Conservation (phyloP, 1,140 invertebrate species). For the Drosophila guanche region DNA sequence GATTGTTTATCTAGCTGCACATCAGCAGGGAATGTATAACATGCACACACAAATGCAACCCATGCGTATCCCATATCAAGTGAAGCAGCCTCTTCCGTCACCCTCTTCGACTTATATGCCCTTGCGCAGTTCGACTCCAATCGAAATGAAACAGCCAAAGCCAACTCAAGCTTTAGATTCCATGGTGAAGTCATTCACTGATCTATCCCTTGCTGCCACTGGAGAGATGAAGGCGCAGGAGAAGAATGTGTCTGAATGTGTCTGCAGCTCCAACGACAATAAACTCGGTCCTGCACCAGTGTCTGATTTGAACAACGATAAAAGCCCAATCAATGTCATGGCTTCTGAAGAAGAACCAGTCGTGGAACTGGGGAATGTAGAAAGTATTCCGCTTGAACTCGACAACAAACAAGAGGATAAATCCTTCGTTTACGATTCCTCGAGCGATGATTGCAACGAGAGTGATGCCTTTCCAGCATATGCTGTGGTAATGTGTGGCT, state of each 20-base stretch:
- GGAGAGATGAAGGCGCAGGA: background rate
- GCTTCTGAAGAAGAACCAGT: background rate
- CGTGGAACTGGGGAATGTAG: background rate
- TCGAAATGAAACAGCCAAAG: background rate
- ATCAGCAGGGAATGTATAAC: too few relatives aligned
- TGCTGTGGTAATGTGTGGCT: conserved; percentile 17
- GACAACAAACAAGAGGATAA: background rate
- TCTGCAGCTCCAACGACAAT: background rate
- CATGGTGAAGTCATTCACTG: conserved; percentile 5
- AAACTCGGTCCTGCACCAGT: too few relatives aligned
- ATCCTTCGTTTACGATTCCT: conserved; percentile 5
- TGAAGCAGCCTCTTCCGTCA: too few relatives aligned
- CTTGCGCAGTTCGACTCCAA: background rate
- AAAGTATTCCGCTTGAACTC: background rate
- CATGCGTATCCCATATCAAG: too few relatives aligned
- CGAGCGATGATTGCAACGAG: conserved; percentile 29
- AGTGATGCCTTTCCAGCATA: conserved; percentile 54
- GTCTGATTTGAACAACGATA: too few relatives aligned
- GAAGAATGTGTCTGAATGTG: too few relatives aligned
- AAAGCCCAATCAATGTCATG: too few relatives aligned
- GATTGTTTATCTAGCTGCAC: too few relatives aligned
- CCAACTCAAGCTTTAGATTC: background rate
- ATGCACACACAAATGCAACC: too few relatives aligned
- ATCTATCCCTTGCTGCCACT: background rate
- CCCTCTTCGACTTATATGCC: too few relatives aligned